Base-by-base conservation (phyloP, 1,140 invertebrate species). In the Streblospio benedicti region DNA sequence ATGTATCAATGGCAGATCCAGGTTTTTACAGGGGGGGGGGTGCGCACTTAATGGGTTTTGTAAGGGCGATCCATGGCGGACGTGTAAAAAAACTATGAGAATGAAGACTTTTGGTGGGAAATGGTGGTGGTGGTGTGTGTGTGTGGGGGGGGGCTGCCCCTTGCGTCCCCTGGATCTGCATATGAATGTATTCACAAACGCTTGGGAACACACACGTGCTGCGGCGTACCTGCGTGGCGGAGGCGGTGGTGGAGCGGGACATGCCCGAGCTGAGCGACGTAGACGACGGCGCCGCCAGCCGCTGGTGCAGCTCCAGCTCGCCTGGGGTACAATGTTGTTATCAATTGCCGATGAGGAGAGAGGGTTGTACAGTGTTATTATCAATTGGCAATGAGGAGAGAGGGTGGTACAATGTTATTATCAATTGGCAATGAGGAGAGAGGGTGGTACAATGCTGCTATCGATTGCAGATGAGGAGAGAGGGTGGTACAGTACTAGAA, bases 251-350 rank as follows among this genome's bases (percentile, higher is more conserved):
- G 28, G 66, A 68, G 35, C 69, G 67, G 52, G 66, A 68, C 27
- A 66, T 61, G 12, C 52, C 59, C 44, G 68, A 71, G 59, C 68
- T 71, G 54, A 71, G 67, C 32, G 70, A 73, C 9, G 64, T 63
- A 1, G 68, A 70, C 6, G 70, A 57, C n/a, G n/a, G n/a, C n/a
- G n/a, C n/a, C 14, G 65, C 60, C 28, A 74, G 56, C 2, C 71
- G 61, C 38, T 72, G 69, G 23, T 71, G 64, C 60, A 75, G 64
- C 57, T 75, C 73, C 31, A 71, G 64, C 47, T 74, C 72, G 14
- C 45, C 45, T 49, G 45, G 9, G 20, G 35, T 38, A 9, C 35
- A 38, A 38, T n/a, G n/a, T n/a, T n/a, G 35, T 9, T n/a, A 38
- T 38, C 35, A 38, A 38, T 38, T 38, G n/a, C 9, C 35, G 9